Evolutionary conservation across 2,797 vertebrate species (phyloP).

Genomic region (Clamator glandarius): DNA sequence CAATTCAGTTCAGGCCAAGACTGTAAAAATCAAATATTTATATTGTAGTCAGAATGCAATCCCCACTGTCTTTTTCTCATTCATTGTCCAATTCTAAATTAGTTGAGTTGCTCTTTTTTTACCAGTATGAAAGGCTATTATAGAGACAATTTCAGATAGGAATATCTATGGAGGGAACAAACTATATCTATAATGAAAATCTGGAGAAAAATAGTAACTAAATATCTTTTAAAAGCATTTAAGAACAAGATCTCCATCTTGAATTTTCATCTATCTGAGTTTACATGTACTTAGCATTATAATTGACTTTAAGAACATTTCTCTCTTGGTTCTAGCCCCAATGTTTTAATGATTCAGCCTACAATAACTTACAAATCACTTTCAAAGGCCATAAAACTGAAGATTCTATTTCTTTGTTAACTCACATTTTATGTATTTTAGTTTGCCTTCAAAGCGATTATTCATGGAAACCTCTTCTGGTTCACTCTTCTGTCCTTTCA

Average conservation of each 20-base stretch:
- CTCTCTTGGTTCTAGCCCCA: neutral
- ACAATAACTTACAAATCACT: neutral
- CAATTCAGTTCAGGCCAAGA: neutral
- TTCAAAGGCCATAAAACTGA: neutral
- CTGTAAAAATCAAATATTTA: neutral
- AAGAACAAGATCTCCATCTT: neutral
- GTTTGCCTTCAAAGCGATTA: neutral
- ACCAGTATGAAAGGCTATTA: neutral
- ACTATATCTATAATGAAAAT: neutral
- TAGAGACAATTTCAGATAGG: neutral
- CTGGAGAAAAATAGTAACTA: neutral
- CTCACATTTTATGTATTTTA: neutral
- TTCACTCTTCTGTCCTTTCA: neutral
- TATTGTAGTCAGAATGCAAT: neutral
- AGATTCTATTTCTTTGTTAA: conserved; percentile 6
- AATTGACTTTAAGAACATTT: neutral
- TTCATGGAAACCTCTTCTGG: neutral
- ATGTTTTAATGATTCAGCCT: neutral
- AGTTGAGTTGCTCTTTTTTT: neutral
- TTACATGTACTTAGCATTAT: neutral
- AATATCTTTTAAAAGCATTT: neutral
- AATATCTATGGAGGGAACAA: neutral
- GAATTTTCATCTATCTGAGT: neutral
- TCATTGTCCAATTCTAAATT: neutral
- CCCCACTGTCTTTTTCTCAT: neutral